Percentiles rank a stretch among this genome's conserved stretches.
phyloP scores from a whole-genome alignment of 2,113 vertebrate genomes.

The Pygoscelis adeliae region DNA sequence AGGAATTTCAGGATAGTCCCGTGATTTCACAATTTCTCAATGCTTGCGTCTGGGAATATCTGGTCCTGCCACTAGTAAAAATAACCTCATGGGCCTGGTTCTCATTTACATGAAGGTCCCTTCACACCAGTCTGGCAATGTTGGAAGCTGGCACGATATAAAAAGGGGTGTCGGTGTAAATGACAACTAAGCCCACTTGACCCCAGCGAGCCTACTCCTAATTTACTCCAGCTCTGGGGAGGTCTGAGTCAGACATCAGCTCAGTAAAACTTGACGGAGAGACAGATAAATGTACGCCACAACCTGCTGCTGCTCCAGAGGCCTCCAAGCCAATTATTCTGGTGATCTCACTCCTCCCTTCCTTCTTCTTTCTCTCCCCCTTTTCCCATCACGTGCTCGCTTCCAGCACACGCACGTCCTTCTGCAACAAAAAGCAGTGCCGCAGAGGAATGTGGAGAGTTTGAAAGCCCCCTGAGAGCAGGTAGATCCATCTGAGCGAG shows the following conservation, averaged over 20 bases:
- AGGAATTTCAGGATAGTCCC: neutral
- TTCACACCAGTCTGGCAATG: neutral
- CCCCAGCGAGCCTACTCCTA: neutral
- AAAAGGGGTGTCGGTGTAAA: neutral
- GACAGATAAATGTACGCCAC: neutral
- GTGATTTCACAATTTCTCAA: neutral
- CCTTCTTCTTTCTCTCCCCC: conserved; percentile 6
- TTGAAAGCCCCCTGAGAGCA: conserved; percentile 58
- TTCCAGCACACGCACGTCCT: conserved; percentile 28
- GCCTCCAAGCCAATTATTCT: neutral
- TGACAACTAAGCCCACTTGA: conserved; percentile 23
- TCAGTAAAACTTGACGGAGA: neutral
- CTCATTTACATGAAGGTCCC: neutral
- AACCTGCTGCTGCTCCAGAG: conserved; percentile 37
- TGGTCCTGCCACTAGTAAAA: neutral
- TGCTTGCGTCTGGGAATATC: neutral
- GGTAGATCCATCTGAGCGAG: conserved; percentile 80
- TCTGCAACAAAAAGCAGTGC: neutral
- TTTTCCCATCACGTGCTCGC: neutral
- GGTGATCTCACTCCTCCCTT: neutral
- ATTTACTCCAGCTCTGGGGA: conserved; percentile 38
- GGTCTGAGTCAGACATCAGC: neutral
- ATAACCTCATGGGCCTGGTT: neutral
- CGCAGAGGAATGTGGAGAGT: neutral
- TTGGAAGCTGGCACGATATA: neutral